Evolutionary conservation across 2,113 vertebrate genomes (phyloP), one percentile per base, ranked within the genome.

Genomic region (Dipodomys spectabilis): DNA sequence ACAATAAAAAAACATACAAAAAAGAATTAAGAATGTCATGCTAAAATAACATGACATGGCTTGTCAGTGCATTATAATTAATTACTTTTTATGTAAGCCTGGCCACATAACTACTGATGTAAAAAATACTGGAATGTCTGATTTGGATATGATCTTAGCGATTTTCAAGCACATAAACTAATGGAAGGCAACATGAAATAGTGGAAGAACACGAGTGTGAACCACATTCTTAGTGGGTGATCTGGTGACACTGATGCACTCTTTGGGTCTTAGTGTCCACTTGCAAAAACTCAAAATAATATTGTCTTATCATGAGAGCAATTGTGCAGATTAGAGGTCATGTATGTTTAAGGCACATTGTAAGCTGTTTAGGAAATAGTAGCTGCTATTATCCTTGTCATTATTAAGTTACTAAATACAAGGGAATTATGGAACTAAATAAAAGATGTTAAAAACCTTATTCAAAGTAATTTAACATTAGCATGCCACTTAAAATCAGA

Each of bases 171-270:
- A 49, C 83, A 49, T 89, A 82, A 20, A 18, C 32, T 83, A 93
- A 75, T 25, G 19, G 20, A 72, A 65, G 45, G 27, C 4, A 45
- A 53, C 22, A 35, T 53, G 20, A 12, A 83, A 57, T 91, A 84
- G 62, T 11, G 45, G 6, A 81, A 78, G 23, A 25, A 69, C 6
- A 25, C 92, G 30, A 28, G 5, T 67, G 62, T 80, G 32, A 92
- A 87, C 75, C 22, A n/a, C 25, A 53, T 2, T 81, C 27, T 75
- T 86, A 69, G n/a, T 78, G 53, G 12, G 32, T 95, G 57, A 95
- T 16, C 23, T 91, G 64, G 62, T 45, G 28, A 72, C 91, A 89
- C 82, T 78, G 23, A 82, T 10, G 28, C 27, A 1, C 2, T 77
- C 83, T 87, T 25, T 2, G 3, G 11, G 30, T 25, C 62, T 91